Percentiles rank a stretch among this genome's conserved stretches.
Conservation (phyloP, 2,113 vertebrate species). For the Ptilorrhoa leucosticta region DNA sequence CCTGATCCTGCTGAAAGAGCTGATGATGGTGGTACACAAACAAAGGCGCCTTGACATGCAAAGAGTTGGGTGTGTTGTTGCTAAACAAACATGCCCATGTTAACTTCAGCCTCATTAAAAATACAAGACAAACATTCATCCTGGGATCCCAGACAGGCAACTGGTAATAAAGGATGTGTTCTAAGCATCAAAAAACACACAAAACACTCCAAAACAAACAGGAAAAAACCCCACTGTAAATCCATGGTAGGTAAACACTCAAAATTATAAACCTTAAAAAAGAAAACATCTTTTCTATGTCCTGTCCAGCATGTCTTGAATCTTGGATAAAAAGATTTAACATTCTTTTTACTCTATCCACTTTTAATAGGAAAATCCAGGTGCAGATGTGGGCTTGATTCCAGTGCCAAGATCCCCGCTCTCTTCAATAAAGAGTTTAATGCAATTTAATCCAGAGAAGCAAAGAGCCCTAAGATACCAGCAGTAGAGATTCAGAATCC, state of each 20-base stretch:
- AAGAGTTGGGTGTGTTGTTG: not conserved
- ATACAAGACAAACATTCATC: conserved; percentile 51
- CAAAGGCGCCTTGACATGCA: conserved; percentile 1
- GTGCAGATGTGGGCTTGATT: conserved; percentile 60
- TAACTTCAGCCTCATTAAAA: conserved; percentile 32
- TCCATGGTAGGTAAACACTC: not conserved
- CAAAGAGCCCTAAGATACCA: conserved; percentile 34
- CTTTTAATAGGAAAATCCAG: conserved; percentile 68
- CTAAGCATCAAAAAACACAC: not conserved
- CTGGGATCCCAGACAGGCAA: not conserved
- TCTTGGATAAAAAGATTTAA: conserved; percentile 40
- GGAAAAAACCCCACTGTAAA: not conserved
- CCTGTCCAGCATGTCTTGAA: not conserved
- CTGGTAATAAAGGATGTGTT: not conserved
- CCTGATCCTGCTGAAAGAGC: not conserved
- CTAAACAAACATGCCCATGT: conserved; percentile 34
- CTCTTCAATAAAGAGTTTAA: conserved; percentile 66
- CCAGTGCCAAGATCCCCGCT: conserved; percentile 57
- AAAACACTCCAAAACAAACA: conserved; percentile 20
- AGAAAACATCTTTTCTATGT: not conserved
- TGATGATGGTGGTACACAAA: not conserved
- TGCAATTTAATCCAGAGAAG: conserved; percentile 56
- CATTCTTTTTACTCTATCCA: conserved; percentile 60
- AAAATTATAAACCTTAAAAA: not conserved
- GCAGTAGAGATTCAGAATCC: conserved; percentile 35